Base-by-base conservation (phyloP, 2,888 invertebrate genomes). In the Drosophila putrida region DNA sequence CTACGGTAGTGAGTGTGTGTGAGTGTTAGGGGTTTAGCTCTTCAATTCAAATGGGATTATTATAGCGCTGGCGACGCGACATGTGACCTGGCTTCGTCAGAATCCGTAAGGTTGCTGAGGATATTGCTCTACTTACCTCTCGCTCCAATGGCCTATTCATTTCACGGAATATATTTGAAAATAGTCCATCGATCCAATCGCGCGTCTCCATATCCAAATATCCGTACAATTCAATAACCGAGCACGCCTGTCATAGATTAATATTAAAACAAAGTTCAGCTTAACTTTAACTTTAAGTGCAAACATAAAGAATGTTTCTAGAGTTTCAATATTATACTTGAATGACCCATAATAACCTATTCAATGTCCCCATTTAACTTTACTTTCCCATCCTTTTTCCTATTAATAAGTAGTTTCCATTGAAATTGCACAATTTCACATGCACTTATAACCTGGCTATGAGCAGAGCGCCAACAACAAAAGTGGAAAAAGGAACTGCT, bases 131-230 rank as follows among this genome's bases (percentile, higher is more conserved):
- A 84, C 90, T 86, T 90, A 92, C 92, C 80, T 92, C 91, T 49
- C 89, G 90, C 25, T 93, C 93, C 0, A 94, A 92, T 0, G 95
- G 96, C 93, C 94, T 96, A 93, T 98, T 98, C 93, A 98, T 96
- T 90, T 97, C 97, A 49, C 98, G 94, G 93, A 98, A 98, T 90
- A 98, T 97, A 90, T 95, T 96, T 2, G 98, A 98, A 79, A 98
- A 94, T 39, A 98, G 93, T 9, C 98, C 98, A 91, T 98, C 98
- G 1, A 97, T 96, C 98, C 98, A 98, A 91, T 98, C 98, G 87
- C 98, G 94, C 0, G 97, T 97, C 15, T 95, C 93, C 0, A 97
- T 96, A 92, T 98, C 97, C 54, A 98, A 93, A 72, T 96, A 95
- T 0, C 98, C 98, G 86, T 98, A 98, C 20, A 98, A 93, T 92